Evolutionary conservation across 2,888 invertebrate species (phyloP), one percentile per base, ranked within the genome.

Genomic region (Drosophila macrothrix): DNA sequence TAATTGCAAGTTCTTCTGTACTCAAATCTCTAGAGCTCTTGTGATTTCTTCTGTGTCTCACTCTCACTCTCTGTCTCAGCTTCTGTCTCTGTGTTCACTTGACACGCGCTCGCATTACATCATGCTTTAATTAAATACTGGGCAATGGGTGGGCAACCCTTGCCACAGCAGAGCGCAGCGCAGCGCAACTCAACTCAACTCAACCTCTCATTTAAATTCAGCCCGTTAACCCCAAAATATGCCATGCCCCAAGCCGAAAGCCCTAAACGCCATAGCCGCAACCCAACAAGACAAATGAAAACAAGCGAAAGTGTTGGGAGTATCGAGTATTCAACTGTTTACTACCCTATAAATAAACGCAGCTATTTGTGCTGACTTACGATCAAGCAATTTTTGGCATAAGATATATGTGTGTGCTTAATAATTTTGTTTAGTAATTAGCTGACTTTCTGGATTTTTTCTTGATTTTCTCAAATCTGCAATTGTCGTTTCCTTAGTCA

Each of bases 181-280:
- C 61, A 63, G 10, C 54, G 41, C 65, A 60, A 46, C 66, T 22
- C 50, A 69, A 50, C 55, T 63, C 62, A 64, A 68, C 69, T 49
- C 50, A 22, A 46, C 22, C 55, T 56, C 56, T 72, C 70, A 80
- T 80, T 80, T 80, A 82, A 80, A 80, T 80, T 80, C 83, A 73
- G 76, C 83, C 72, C 83, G 83, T 80, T 80, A 83, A 83, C 76
- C 80, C 79, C 79, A 78, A 82, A 80, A 80, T 75, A 67, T 75
- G 78, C 72, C 73, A 81, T 67, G 67, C 67, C 63, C 72, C 72
- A 55, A 66, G 62, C 41, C 39, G 25, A 46, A 46, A 25, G 25
- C 25, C 54, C 58, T 16, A 37, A 35, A 25, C 53, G n/a, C 33
- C 25, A 39, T 10, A 43, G 41, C 55, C 78, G 37, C 81, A 70